Conservation (phyloP, 2,113 vertebrate genomes). For the Pteronura brasiliensis region DNA sequence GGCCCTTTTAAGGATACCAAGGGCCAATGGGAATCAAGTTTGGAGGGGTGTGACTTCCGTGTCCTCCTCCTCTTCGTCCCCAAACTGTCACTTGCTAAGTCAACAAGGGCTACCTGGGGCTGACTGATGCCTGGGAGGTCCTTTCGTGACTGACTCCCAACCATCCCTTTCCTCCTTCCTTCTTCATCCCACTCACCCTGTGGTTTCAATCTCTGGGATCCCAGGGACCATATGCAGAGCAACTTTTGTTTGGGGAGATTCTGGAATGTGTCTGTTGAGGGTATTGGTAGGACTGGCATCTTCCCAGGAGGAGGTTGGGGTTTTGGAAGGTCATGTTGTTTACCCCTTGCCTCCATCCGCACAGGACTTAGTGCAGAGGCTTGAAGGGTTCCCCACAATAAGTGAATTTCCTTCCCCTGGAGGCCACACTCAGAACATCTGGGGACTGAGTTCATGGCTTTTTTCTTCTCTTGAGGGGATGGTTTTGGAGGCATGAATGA, state of each 20-base stretch:
- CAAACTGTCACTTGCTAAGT: neutral
- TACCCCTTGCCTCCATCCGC: neutral
- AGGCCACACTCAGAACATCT: neutral
- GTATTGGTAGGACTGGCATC: neutral
- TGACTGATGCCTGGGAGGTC: neutral
- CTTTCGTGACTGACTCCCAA: neutral
- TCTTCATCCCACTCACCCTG: neutral
- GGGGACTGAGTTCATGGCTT: neutral
- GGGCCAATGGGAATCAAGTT: conserved; percentile 31
- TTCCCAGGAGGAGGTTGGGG: neutral
- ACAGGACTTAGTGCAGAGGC: neutral
- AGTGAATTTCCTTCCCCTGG: neutral
- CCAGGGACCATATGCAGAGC: neutral
- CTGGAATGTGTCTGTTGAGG: neutral
- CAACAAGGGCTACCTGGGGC: neutral
- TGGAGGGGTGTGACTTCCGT: conserved; percentile 1
- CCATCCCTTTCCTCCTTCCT: neutral
- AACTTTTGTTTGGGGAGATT: neutral
- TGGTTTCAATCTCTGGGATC: neutral
- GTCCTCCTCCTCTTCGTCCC: neutral
- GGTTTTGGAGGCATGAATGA: neutral
- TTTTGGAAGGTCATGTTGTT: neutral
- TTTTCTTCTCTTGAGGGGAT: neutral
- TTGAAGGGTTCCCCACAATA: neutral
- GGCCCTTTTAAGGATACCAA: conserved; percentile 11